These are phyloP conservation scores for Brachynemurus nebulosus DNA, from an alignment of 2,888 invertebrate genomes.

Conservation along the genomic window DNA sequence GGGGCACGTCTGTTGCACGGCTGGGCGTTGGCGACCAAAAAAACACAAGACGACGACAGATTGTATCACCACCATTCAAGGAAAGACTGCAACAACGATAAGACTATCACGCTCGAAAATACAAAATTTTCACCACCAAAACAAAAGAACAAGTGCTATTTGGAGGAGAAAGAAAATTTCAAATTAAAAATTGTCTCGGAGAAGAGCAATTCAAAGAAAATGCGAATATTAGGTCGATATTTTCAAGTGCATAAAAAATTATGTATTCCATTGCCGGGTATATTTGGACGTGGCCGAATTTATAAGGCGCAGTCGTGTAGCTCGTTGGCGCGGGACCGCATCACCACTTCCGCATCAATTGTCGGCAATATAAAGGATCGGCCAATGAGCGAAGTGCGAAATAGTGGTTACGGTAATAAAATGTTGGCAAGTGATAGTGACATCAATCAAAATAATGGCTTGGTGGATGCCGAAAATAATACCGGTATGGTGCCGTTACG, in stretches of 20 bases:
- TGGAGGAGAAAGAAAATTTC: constrained; percentile 24
- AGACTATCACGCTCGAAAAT: too few species aligned
- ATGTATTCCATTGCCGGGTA: constrained; percentile 43
- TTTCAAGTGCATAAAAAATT: constrained; percentile 52
- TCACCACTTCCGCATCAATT: constrained; percentile 29
- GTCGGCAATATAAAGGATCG: constrained; percentile 29
- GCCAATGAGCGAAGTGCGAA: constrained; percentile 30
- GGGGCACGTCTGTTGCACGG: constrained; percentile 35
- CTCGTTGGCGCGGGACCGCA: constrained; percentile 39
- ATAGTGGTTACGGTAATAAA: constrained; percentile 15
- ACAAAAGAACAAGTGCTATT: too few species aligned
- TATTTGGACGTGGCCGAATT: constrained; percentile 39
- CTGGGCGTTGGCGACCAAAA: constrained; percentile 22
- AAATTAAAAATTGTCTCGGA: constrained; percentile 25
- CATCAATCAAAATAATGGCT: constrained; percentile 37
- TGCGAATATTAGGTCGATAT: constrained; percentile 48
- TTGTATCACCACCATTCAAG: constrained; percentile 20
- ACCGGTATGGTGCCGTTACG: constrained; percentile 25
- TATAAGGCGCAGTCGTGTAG: constrained; percentile 51
- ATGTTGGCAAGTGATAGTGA: constrained; percentile 33
- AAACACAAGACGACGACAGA: constrained; percentile 19
- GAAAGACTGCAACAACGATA: constrained; percentile 17
- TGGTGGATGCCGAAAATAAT: constrained; percentile 14
- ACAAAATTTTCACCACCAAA: constrained; percentile 13
- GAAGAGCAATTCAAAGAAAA: constrained; percentile 34